These are phyloP conservation scores for Telmatochromis sp. DNA, from an alignment of 2,113 vertebrate genomes.

Conservation along the genomic window DNA sequence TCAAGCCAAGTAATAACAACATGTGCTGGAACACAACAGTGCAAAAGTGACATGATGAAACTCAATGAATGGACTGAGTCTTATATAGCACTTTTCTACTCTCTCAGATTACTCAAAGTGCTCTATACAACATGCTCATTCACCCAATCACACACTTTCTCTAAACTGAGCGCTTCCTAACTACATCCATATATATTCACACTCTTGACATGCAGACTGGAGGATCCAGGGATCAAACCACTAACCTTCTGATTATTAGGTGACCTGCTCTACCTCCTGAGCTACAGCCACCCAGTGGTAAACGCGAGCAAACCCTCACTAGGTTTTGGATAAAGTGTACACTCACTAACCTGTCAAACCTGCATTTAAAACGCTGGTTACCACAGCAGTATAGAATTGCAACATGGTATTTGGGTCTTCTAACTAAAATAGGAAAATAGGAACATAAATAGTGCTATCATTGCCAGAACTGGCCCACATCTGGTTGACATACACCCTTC, in stretches of 20 bases:
- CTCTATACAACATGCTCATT: neutral
- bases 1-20: neutral
- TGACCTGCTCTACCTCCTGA: neutral
- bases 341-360: neutral
- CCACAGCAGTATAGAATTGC: neutral
- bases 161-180: neutral
- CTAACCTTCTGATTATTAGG: neutral
- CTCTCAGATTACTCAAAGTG: neutral
- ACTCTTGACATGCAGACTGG: neutral
- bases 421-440: neutral
- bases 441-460: neutral
- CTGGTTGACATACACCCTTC: neutral
- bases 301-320: fast-evolving
- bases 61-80: neutral
- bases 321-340: neutral
- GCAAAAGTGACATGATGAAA: neutral
- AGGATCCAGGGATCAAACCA: neutral
- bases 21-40: neutral
- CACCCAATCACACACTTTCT: neutral
- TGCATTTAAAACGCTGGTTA: neutral
- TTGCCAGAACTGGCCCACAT: neutral
- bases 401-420: neutral
- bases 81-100: neutral
- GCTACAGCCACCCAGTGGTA: neutral
- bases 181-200: neutral